Evolutionary conservation across 2,888 invertebrate genomes (phyloP).

Genomic region (Orthonychiurus folsomi): DNA sequence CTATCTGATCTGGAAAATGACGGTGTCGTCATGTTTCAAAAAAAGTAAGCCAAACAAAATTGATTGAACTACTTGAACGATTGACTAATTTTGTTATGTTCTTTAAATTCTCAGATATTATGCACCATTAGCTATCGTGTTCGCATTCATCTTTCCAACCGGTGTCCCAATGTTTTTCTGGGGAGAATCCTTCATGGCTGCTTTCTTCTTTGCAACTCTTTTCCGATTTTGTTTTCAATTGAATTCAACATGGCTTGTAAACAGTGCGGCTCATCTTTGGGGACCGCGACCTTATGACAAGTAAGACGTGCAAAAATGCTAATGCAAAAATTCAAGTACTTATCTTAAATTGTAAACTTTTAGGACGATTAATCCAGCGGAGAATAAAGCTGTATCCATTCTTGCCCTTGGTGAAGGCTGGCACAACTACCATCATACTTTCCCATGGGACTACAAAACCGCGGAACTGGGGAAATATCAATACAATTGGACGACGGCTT

Average conservation of each 20-base stretch:
- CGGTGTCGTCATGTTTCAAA: constrained; percentile 76
- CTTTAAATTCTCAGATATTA: constrained; percentile 14
- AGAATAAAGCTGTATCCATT: constrained; percentile 64
- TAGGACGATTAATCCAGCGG: constrained; percentile 67
- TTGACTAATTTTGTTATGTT: constrained; percentile 6
- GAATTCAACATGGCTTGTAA: constrained; percentile 85
- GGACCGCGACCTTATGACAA: constrained; percentile 66
- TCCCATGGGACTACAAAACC: constrained; percentile 61
- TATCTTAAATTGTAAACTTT: constrained; percentile 30
- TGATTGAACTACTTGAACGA: background rate
- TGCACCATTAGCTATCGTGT: constrained; percentile 14
- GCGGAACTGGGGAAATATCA: constrained; percentile 46
- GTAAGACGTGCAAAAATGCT: constrained; percentile 31
- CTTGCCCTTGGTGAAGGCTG: constrained; percentile 68
- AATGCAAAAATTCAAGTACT: background rate
- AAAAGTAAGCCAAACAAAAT: constrained; percentile 62
- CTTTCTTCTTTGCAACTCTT: constrained; percentile 70
- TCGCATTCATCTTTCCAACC: constrained; percentile 48
- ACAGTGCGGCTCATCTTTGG: constrained; percentile 84
- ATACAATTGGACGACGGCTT: constrained; percentile 54
- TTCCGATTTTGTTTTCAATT: constrained; percentile 71
- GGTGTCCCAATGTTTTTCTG: constrained; percentile 70
- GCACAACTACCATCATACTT: constrained; percentile 83
- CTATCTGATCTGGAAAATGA: constrained; percentile 72
- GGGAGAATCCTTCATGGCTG: constrained; percentile 66